Evolutionary conservation across 2,113 vertebrate genomes (phyloP).

Genomic region (Phyllopteryx taeniolatus): DNA sequence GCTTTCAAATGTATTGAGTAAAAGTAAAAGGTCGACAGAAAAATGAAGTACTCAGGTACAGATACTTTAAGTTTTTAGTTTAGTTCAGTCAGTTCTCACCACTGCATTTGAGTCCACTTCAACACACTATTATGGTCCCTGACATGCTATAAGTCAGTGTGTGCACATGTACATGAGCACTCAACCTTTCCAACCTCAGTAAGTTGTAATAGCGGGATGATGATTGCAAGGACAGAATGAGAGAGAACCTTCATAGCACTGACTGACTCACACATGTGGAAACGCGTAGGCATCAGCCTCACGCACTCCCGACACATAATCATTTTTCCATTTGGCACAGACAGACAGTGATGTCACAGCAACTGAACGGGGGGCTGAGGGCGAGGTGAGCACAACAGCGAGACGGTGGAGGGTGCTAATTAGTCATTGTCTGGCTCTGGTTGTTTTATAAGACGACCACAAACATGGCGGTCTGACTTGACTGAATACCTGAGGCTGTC

Average conservation of each 20-base stretch:
- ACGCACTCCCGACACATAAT: slow-evolving; percentile 43
- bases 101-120: no score
- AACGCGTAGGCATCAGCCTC: slow-evolving; percentile 26
- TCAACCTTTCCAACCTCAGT: slow-evolving; percentile 50
- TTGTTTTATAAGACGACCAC: slow-evolving; percentile 49
- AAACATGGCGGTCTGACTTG: slow-evolving; percentile 14
- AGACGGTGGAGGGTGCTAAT: not conserved
- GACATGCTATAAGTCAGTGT: no score
- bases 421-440: slow-evolving; percentile 2
- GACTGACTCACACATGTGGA: slow-evolving; percentile 37
- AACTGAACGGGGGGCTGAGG: slow-evolving; percentile 4
- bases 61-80: no score
- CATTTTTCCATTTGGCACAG: slow-evolving; percentile 56
- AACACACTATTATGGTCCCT: not conserved
- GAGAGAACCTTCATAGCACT: slow-evolving; percentile 20
- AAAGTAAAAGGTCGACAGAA: no score
- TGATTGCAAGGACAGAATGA: slow-evolving; percentile 28
- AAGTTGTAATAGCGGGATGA: slow-evolving; percentile 33
- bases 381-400: not conserved
- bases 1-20: no score
- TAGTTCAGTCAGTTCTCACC: no score
- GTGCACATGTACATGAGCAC: not conserved
- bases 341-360: slow-evolving; percentile 63
- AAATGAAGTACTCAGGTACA: no score
- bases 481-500: not conserved